A percentile compares a stretch with the other conserved stretches of the same genome.
Conservation (phyloP, 2,797 vertebrate species). For the Threskiornis aethiopicus region DNA sequence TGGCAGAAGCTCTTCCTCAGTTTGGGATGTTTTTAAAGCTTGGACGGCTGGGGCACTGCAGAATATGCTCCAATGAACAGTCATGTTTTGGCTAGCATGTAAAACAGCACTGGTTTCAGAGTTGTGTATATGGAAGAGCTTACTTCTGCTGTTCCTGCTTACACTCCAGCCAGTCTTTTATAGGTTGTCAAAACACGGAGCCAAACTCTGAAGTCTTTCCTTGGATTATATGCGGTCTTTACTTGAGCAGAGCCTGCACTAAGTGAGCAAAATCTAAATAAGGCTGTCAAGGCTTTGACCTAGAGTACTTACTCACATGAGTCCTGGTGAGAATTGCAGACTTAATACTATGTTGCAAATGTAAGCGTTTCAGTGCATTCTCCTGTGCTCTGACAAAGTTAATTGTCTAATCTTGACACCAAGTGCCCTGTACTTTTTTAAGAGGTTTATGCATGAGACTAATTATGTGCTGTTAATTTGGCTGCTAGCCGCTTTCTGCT, state of each 20-base stretch:
- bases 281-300: slow-evolving; percentile 58
- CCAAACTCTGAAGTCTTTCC: slow-evolving; percentile 1
- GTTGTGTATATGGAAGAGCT: background rate
- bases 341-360: slow-evolving; percentile 33
- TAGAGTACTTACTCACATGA: slow-evolving; percentile 43
- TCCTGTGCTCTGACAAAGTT: slow-evolving; percentile 62
- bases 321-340: slow-evolving; percentile 14
- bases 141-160: slow-evolving; percentile 21
- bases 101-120: background rate
- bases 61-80: background rate
- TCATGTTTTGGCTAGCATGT: background rate
- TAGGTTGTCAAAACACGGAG: slow-evolving; percentile 22
- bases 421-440: slow-evolving; percentile 62
- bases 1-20: background rate
- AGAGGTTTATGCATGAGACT: slow-evolving; percentile 75
- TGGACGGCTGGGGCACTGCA: background rate
- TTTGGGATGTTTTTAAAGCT: background rate
- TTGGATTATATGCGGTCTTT: slow-evolving; percentile 15
- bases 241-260: slow-evolving; percentile 27
- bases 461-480: slow-evolving; percentile 78
- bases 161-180: background rate
- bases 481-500: slow-evolving; percentile 69
- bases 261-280: slow-evolving; percentile 59
- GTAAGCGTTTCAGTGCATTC: slow-evolving; percentile 1
- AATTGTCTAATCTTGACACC: slow-evolving; percentile 73